Conservation (phyloP, 2,888 invertebrate genomes). For the Scaptodrosophila latifasciaeformis region DNA sequence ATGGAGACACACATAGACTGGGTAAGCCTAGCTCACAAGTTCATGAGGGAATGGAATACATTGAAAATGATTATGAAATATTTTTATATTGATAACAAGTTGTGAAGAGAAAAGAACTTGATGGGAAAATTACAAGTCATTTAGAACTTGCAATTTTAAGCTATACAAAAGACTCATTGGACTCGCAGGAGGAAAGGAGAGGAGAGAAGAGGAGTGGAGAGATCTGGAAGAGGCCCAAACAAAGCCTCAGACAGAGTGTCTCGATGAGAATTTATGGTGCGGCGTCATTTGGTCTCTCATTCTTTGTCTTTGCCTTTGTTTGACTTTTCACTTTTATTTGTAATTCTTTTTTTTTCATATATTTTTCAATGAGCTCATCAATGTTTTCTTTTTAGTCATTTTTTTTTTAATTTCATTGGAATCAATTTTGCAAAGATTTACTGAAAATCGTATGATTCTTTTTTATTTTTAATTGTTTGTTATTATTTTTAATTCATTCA, state of each 20-base stretch:
- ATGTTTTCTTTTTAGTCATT: not conserved
- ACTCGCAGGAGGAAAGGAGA: no score
- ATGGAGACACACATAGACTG: no score
- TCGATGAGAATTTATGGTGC: no score
- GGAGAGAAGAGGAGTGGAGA: no score
- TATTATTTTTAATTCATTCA: constrained; percentile 26
- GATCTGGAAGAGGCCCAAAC: no score
- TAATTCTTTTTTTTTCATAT: not conserved
- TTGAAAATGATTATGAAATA: constrained; percentile 50
- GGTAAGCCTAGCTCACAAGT: not conserved
- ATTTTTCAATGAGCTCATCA: not conserved
- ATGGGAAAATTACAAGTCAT: constrained; percentile 22
- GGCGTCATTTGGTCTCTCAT: no score
- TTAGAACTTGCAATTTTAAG: no score
- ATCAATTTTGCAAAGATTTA: constrained; percentile 35
- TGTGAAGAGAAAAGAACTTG: no score
- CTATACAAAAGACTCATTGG: no score
- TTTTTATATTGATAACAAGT: constrained; percentile 29
- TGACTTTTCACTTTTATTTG: not conserved
- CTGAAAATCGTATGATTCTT: constrained; percentile 13
- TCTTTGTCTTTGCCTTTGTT: constrained; percentile 11
- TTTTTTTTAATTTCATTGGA: constrained; percentile 12
- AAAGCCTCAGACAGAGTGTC: no score
- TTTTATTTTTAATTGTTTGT: constrained; percentile 1
- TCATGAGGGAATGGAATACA: constrained; percentile 5